Evolutionary conservation across 2,888 invertebrate genomes (phyloP), one percentile per base, ranked within the genome.

Genomic region (Meganola albula): DNA sequence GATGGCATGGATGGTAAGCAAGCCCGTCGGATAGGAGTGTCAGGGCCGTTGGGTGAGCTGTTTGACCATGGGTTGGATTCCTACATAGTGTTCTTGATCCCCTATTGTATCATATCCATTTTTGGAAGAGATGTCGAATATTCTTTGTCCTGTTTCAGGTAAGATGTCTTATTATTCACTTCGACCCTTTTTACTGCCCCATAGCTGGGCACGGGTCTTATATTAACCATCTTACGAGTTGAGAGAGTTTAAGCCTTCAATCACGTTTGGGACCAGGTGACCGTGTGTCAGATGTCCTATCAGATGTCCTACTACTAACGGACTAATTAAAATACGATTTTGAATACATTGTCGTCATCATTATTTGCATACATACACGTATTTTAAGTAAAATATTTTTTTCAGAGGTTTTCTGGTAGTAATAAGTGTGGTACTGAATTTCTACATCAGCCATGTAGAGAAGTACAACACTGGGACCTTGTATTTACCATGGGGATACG

Each of bases 1-100:
- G 99, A 99, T 88, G 99, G 98, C 13, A 93, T 97, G 48, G 99
- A 99, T 82, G 99, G 99, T 0, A 99, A 99, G 74, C 99, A 99
- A 76, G 99, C 99, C 0, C 88, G 99, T 31, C 88, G 97, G 26
- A 96, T 98, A 0, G 93, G 95, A 8, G 93, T 97, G 0, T 95
- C 95, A 27, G 95, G 97, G 0, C 99, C 99, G 0, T 78, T 99
- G 11, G 99, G 99, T 1, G 99, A 99, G 75, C 84, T 99, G 40
- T 99, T 98, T 74, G 99, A 99, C 80, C 99, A 99, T 74, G 99
- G 99, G 0, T 82, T 99, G 36, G 99, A 99, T 74, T 98, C 98
- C 2, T 98, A 96, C 90, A 94, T 97, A 1, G 93, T 98, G 0
- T 93, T 96, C 36, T 89, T 98, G 31, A 95, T 99, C 53, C 97